Evolutionary conservation across 2,888 invertebrate species (phyloP), one percentile per base, ranked within the genome.

Genomic region (Catocala nupta): DNA sequence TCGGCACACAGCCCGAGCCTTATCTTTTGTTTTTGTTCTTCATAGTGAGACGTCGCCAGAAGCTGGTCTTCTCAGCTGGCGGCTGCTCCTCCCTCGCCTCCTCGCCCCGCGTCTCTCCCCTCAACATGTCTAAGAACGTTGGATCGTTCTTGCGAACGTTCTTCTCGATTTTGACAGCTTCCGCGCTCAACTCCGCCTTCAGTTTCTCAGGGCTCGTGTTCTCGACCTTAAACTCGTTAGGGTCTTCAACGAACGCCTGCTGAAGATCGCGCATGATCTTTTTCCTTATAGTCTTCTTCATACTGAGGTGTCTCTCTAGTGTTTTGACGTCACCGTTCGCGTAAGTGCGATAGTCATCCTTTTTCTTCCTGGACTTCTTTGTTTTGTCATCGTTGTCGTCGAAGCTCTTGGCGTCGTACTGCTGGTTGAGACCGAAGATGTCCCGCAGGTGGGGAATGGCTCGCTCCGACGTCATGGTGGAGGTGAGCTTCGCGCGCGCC

Each of bases 281-380:
- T 93, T 97, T 97, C 77, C 97, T 92, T 75, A 97, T 97, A 13
- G 97, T 97, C 86, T 97, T 97, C 93, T 97, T 97, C 97, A 97
- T 97, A 85, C 97, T 97, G 80, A 97, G 95, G 88, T 97, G 97
- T 77, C 97, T 93, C 83, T 97, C 97, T 48, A 97, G 89, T 16
- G 97, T 97, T 81, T 96, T 96, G 49, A 96, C 96, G 85, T 96
- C 96, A 55, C 95, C 96, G 81, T 96, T 96, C 11, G 95, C 93
- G 77, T 95, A 93, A 3, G 95, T 94, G 83, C 96, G 96, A 88
- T 95, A 96, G 84, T 96, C 96, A 73, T 96, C 96, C 81, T 96
- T 96, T 80, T 95, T 95, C 80, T 95, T 95, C 83, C 95, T 95
- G 67, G 88, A 85, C 84, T 95, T 96, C 81, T 95, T 95, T 73